Evolutionary conservation across 53 echinoderm and acorn worm genomes (phyloP), one percentile per base, ranked within the genome.

Genomic region (Actinopyga echinites): DNA sequence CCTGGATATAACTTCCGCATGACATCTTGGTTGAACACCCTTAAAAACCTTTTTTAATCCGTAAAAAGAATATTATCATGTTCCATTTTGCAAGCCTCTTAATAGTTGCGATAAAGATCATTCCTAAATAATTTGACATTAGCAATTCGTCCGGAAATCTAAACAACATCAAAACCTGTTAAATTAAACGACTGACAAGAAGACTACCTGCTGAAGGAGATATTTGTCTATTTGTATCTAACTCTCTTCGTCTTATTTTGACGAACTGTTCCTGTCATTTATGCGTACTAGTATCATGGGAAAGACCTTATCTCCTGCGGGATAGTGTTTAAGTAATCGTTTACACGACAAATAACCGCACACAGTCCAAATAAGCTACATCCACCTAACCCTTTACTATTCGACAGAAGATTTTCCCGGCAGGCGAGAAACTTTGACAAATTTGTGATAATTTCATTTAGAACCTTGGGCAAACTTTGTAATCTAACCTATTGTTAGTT

Each of bases 401-500:
- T 34, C 32, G 26, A 23, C 53, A 49, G 77, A 49, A 56, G 56
- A 54, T 56, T 71, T 71, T 42, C 71, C 71, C 71, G 54, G 54
- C 53, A 77, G 77, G 77, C 77, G 77, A 77, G 31, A 22, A 64
- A 56, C 36, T 69, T 62, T 59, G 81, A 80, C 81, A 80, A 80
- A 80, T 80, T 80, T 80, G 61, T 80, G 81, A 38, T 62, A 61
- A 80, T 80, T 80, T 80, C 62, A 77, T 77, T 77, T 54, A 32
- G 53, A 55, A 53, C 77, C 77, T 56, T 56, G 54, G 77, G 77
- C 77, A 77, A 77, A 77, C 54, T 77, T 77, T 77, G 77, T 77
- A 77, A 77, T 77, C 52, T 24, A 80, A 80, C 40, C 80, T 80
- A 61, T 80, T 80, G 80, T 80, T 80, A 80, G 80, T 80, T 37